These are phyloP conservation scores for Isurus oxyrinchus DNA, from an alignment of 2,113 vertebrate species.

Conservation along the genomic window DNA sequence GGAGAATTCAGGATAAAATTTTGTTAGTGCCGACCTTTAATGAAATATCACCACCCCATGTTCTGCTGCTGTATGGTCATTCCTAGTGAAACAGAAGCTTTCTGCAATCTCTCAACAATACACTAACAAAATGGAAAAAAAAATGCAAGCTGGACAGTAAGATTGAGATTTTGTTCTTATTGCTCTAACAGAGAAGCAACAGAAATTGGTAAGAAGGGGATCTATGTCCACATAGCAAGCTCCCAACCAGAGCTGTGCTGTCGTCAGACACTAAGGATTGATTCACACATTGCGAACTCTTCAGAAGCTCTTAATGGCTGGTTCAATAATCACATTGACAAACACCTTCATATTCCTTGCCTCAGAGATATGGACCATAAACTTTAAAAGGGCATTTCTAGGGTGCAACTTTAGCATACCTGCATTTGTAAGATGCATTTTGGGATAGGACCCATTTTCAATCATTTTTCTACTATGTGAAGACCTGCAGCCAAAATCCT, in stretches of 20 bases:
- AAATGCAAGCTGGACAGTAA: background rate
- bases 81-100: background rate
- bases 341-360: background rate
- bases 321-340: background rate
- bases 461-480: background rate
- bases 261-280: background rate
- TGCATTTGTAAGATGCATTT: background rate
- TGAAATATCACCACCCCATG: background rate
- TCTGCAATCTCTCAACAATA: background rate
- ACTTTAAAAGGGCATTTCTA: background rate
- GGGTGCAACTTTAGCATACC: background rate
- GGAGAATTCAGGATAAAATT: background rate
- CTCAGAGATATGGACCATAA: background rate
- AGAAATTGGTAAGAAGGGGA: background rate
- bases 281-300: too few relatives aligned
- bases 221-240: background rate
- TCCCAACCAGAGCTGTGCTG: background rate
- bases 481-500: background rate
- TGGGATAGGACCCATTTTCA: background rate
- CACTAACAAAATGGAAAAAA: background rate
- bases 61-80: background rate
- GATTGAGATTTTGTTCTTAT: background rate
- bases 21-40: background rate
- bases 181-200: background rate
- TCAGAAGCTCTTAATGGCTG: background rate